Evolutionary conservation across 2,113 vertebrate genomes (phyloP).

Genomic region (Mus musculus): DNA sequence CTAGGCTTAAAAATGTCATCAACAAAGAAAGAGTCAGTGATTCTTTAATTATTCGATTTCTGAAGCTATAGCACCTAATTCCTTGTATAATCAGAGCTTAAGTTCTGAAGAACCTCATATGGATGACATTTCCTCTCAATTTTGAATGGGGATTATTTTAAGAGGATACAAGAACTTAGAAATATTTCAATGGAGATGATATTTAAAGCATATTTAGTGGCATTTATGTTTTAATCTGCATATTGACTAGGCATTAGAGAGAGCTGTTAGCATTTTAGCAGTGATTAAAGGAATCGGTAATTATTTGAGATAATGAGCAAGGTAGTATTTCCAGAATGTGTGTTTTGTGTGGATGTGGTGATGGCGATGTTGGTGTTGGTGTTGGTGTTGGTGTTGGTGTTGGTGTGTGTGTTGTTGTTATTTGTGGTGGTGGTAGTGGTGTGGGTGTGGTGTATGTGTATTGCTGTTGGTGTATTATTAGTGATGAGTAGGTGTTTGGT

Average conservation of each 20-base stretch:
- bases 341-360: neutral
- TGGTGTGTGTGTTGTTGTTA: neutral
- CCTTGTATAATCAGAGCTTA: conserved; percentile 87
- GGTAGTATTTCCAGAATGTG: conserved; percentile 53
- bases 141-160: conserved; percentile 89
- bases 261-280: conserved; percentile 81
- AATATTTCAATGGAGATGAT: conserved; percentile 87
- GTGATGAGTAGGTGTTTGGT: neutral
- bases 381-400: neutral
- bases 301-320: conserved; percentile 73
- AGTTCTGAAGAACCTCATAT: conserved; percentile 84
- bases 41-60: conserved; percentile 86
- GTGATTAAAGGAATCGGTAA: conserved; percentile 83
- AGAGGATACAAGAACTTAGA: conserved; percentile 88
- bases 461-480: neutral
- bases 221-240: conserved; percentile 90
- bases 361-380: neutral
- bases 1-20: conserved; percentile 83
- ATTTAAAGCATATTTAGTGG: conserved; percentile 89
- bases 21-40: conserved; percentile 78
- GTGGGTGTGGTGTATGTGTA: neutral
- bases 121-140: conserved; percentile 87
- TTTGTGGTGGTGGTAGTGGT: neutral
- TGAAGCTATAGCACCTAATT: conserved; percentile 85
- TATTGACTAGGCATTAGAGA: conserved; percentile 87